These are phyloP conservation scores for Epinephelus malabaricus DNA, from an alignment of 2,797 vertebrate species.

Conservation along the genomic window DNA sequence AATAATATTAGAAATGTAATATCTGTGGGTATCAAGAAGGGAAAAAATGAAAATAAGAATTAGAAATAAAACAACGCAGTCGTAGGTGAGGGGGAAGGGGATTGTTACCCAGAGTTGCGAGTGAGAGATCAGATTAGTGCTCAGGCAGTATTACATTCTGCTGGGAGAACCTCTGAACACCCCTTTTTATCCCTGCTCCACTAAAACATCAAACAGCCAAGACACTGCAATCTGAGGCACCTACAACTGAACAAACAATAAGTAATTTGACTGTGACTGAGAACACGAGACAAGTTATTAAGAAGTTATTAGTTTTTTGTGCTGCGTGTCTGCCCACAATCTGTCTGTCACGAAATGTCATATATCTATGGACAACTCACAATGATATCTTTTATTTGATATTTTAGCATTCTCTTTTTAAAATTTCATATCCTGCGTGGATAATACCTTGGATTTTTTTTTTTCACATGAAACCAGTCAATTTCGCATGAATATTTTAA, in stretches of 20 bases:
- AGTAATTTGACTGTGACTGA: slow-evolving; percentile 54
- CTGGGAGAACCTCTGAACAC: slow-evolving; percentile 31
- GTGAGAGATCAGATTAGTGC: slow-evolving; percentile 51
- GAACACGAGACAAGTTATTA: slow-evolving; percentile 40
- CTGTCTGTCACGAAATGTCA: slow-evolving; percentile 28
- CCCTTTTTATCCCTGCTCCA: slow-evolving; percentile 20
- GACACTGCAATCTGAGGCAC: slow-evolving; percentile 5
- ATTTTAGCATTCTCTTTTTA: slow-evolving; percentile 36
- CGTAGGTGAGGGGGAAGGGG: slow-evolving; percentile 1
- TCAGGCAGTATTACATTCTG: slow-evolving; percentile 54
- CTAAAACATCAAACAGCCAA: slow-evolving; percentile 16
- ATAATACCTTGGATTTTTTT: slow-evolving; percentile 16
- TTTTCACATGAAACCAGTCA: slow-evolving; percentile 23
- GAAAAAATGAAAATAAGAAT: slow-evolving; percentile 48
- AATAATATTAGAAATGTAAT: slow-evolving; percentile 51
- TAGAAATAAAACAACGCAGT: slow-evolving; percentile 31
- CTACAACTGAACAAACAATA: slow-evolving; percentile 34
- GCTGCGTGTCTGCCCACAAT: slow-evolving; percentile 18
- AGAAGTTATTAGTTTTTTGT: slow-evolving; percentile 43
- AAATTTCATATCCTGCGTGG: slow-evolving; percentile 40
- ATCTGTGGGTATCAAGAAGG: slow-evolving; percentile 19
- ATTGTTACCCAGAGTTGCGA: slow-evolving; percentile 45
- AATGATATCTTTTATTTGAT: slow-evolving; percentile 39
- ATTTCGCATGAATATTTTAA: slow-evolving; percentile 61
- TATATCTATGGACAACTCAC: slow-evolving; percentile 27